Percentiles rank a stretch among this genome's conserved stretches.
These are phyloP conservation scores for Allolobophora icterica DNA, from an alignment of 2,888 invertebrate genomes.

Conservation along the genomic window DNA sequence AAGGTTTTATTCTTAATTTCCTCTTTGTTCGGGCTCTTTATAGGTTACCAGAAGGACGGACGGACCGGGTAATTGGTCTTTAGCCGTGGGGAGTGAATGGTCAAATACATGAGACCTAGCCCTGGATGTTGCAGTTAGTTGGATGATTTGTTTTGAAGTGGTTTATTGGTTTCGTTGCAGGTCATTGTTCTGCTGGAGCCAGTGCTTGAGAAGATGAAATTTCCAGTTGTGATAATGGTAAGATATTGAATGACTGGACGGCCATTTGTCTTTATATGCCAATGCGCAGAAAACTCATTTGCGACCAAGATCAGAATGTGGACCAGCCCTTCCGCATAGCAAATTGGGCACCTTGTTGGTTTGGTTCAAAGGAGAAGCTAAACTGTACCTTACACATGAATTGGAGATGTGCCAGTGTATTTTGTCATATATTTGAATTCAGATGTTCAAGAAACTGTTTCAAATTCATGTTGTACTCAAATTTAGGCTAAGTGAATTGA, in stretches of 20 bases:
- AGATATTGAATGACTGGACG: constrained; percentile 43
- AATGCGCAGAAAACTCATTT: background rate
- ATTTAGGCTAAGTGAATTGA: background rate
- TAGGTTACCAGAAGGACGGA: background rate
- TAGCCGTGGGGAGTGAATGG: background rate
- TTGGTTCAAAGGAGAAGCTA: background rate
- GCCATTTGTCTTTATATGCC: too few relatives aligned
- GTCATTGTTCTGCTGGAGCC: constrained; percentile 56
- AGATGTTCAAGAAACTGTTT: background rate
- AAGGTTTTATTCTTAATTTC: background rate
- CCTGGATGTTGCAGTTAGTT: background rate
- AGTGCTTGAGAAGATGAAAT: constrained; percentile 52
- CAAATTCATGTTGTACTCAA: background rate
- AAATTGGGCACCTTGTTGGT: background rate
- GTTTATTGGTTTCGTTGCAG: constrained; percentile 49
- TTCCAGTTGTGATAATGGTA: constrained; percentile 57
- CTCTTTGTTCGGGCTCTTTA: background rate
- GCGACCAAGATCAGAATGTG: background rate
- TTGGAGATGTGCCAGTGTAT: background rate
- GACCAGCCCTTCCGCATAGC: background rate
- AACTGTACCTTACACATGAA: background rate
- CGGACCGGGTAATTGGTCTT: background rate
- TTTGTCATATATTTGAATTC: background rate
- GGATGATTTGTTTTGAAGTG: background rate
- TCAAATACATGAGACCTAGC: background rate